These are phyloP conservation scores for Notodonta ziczac DNA, from an alignment of 2,888 invertebrate species.

Conservation along the genomic window DNA sequence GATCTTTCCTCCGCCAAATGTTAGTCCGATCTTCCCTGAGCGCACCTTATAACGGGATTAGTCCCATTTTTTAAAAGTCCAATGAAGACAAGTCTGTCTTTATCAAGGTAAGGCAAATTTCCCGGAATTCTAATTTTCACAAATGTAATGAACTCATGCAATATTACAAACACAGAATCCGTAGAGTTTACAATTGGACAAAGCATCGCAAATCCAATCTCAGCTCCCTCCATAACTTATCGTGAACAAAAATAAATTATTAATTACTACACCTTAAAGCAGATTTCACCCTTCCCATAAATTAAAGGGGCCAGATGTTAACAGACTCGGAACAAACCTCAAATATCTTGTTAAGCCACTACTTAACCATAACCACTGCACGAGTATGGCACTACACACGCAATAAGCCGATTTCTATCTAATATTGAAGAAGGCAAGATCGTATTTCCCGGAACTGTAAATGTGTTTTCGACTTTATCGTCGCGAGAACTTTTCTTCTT, in stretches of 20 bases:
- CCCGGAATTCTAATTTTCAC: background rate
- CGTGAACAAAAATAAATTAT: constrained; percentile 78
- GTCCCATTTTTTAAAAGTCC: too few species aligned
- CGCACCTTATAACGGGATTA: too few species aligned
- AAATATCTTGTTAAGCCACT: constrained; percentile 81
- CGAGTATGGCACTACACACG: constrained; percentile 21
- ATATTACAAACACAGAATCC: constrained; percentile 1
- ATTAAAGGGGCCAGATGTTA: constrained; percentile 80
- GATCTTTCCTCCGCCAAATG: too few species aligned
- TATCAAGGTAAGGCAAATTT: background rate
- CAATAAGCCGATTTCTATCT: constrained; percentile 33
- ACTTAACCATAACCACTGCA: constrained; percentile 52
- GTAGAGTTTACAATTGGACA: constrained; percentile 14
- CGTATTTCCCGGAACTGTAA: constrained; percentile 39
- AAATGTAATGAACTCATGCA: background rate
- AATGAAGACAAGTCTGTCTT: too few species aligned
- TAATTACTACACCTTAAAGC: constrained; percentile 78
- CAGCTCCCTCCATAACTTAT: constrained; percentile 58
- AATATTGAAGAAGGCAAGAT: constrained; percentile 35
- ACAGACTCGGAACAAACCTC: constrained; percentile 79
- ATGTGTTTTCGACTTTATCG: constrained; percentile 70
- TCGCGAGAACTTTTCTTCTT: constrained; percentile 72
- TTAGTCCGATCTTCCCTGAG: too few species aligned
- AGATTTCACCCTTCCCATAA: constrained; percentile 78
- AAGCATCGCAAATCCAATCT: constrained; percentile 37